Evolutionary conservation across 2,888 invertebrate genomes (phyloP).

Genomic region (Xestoiulus laeticollis): DNA sequence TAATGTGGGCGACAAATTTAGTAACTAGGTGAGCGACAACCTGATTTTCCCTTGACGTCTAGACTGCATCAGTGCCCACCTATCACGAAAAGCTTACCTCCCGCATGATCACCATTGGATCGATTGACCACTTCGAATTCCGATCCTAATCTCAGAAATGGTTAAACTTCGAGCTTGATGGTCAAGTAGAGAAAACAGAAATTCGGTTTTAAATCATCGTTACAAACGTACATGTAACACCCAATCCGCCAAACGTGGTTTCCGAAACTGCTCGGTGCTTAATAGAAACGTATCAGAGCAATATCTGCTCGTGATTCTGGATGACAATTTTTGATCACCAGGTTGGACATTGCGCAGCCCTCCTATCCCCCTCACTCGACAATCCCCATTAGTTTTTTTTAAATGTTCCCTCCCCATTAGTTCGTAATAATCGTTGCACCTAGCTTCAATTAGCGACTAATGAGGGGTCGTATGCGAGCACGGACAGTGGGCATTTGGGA

Average conservation of each 20-base stretch:
- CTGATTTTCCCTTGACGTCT: background rate
- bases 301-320: background rate
- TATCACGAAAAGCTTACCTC: background rate
- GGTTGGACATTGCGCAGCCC: background rate
- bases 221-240: background rate
- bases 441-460: background rate
- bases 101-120: background rate
- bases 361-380: background rate
- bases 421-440: background rate
- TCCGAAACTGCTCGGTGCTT: background rate
- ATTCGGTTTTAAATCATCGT: background rate
- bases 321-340: background rate
- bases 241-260: background rate
- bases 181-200: background rate
- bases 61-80: background rate
- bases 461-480: background rate
- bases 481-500: background rate
- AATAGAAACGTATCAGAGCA: background rate
- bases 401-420: background rate
- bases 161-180: background rate
- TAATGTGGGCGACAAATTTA: background rate
- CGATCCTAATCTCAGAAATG: background rate
- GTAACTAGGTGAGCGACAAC: conserved; percentile 1
- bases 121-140: background rate
- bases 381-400: background rate